Base-by-base conservation (phyloP, 2,888 invertebrate genomes). In the Idaea biselata region DNA sequence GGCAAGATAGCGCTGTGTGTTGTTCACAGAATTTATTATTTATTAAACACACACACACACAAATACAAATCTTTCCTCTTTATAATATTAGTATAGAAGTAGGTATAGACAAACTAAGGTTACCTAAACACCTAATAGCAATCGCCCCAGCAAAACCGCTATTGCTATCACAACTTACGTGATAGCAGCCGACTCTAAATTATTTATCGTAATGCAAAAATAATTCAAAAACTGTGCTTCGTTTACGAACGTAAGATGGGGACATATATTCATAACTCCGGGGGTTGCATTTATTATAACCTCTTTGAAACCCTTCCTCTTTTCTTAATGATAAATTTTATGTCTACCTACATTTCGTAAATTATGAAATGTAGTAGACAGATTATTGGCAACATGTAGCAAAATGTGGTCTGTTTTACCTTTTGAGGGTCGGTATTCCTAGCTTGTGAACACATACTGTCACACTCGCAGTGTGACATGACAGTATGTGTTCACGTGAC, bases 191-290 rank as follows among this genome's bases (percentile, higher is more conserved):
- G 3, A 1, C 6, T 55, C 58, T 75, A 75, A 70, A 79, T 79
- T 78, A 80, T 81, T 78, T 72, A 80, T 73, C 67, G 63, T 68
- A 68, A 74, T 74, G 74, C 76, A 78, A 77, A 75, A 72, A 71
- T 77, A 73, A 77, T 80, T 78, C 73, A 71, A 67, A 60, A 66
- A 69, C 58, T 31, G 58, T 63, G 69, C 64, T 64, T 65, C 66
- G 54, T 71, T 67, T 44, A 44, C 67, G 71, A 73, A 69, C 71
- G 62, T 73, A 74, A 73, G 68, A 71, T 69, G 73, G 25, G 71
- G 68, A 69, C 69, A 61, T 63, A 61, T 63, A 68, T 53, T 63
- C 66, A 54, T 63, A 60, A 69, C 44, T 44, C 44, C 44, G 44
- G 44, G 11, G 32, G 44, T 11, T 44, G 44, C 14, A 14, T 44